These are phyloP conservation scores for Girardinichthys multiradiatus DNA, from an alignment of 2,113 vertebrate species.

Conservation along the genomic window DNA sequence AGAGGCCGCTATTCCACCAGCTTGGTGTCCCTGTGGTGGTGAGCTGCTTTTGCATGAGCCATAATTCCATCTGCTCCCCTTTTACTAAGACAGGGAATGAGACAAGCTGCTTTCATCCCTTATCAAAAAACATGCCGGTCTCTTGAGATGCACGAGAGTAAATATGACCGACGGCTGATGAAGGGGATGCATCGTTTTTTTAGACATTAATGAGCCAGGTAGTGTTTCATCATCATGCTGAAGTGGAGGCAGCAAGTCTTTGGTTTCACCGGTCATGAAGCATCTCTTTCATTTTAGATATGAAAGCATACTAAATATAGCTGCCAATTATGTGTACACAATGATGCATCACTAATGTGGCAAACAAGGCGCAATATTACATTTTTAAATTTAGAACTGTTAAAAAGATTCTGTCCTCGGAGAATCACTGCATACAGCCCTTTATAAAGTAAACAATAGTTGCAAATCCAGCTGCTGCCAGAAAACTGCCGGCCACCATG, in stretches of 20 bases:
- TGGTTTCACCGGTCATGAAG: background rate
- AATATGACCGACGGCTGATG: slow-evolving; percentile 48
- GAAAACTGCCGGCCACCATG: slow-evolving; percentile 59
- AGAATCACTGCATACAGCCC: background rate
- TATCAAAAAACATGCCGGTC: slow-evolving; percentile 37
- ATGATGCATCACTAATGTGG: slow-evolving; percentile 40
- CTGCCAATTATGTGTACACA: slow-evolving; percentile 40
- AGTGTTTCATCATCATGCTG: slow-evolving; percentile 31
- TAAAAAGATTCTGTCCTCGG: slow-evolving; percentile 3
- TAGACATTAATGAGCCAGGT: slow-evolving; percentile 52
- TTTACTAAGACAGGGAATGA: slow-evolving; percentile 19
- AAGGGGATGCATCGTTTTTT: slow-evolving; percentile 45
- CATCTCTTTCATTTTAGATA: slow-evolving; percentile 5
- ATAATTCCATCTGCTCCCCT: slow-evolving; percentile 58
- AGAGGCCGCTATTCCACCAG: slow-evolving; percentile 41
- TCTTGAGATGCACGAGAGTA: slow-evolving; percentile 38
- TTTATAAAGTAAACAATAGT: slow-evolving; percentile 55
- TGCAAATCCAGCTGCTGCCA: slow-evolving; percentile 62
- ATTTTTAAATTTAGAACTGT: slow-evolving; percentile 20
- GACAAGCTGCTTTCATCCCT: slow-evolving; percentile 41
- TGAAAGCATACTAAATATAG: slow-evolving; percentile 52
- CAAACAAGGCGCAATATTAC: slow-evolving; percentile 17
- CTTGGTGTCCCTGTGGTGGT: slow-evolving; percentile 32
- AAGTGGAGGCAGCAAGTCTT: slow-evolving; percentile 15
- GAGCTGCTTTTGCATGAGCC: slow-evolving; percentile 48